Evolutionary conservation across 1,140 invertebrate genomes (phyloP).

Genomic region (Caerostris darwini): DNA sequence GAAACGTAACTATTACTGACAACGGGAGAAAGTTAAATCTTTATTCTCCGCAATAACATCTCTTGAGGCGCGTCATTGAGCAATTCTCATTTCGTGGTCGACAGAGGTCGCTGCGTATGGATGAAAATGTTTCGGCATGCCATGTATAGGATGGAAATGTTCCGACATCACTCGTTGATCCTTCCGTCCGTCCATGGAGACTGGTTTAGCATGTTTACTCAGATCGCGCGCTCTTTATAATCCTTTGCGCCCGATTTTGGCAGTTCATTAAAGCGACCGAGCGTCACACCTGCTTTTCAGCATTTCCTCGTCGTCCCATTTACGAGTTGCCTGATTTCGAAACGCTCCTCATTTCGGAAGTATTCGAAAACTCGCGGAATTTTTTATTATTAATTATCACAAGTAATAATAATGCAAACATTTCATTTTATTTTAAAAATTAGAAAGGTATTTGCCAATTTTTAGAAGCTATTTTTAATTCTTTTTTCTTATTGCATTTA

Average conservation of each 20-base stretch:
- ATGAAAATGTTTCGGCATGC: constrained; percentile 14
- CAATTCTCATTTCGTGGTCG: constrained; percentile 11
- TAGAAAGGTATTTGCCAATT: neutral
- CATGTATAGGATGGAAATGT: constrained; percentile 56
- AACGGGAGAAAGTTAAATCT: neutral
- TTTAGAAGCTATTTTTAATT: neutral
- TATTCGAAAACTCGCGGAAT: neutral
- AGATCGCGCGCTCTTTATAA: constrained; percentile 64
- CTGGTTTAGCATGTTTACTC: constrained; percentile 70
- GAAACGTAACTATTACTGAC: neutral
- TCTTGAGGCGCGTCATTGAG: constrained; percentile 27
- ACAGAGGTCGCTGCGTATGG: constrained; percentile 54
- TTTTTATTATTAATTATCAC: neutral
- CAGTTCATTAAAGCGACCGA: constrained; percentile 69
- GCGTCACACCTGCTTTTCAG: constrained; percentile 65
- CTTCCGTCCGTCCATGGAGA: constrained; percentile 18
- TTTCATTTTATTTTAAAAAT: neutral
- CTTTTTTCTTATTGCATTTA: neutral
- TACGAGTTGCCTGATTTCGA: constrained; percentile 47
- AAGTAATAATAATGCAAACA: neutral
- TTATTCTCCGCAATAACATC: neutral
- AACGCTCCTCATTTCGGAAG: constrained; percentile 25
- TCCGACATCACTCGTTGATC: constrained; percentile 47
- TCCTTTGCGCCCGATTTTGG: constrained; percentile 76
- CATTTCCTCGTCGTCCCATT: constrained; percentile 72